Evolutionary conservation across 1,140 invertebrate species (phyloP).

Genomic region (Bicyclus anynana): DNA sequence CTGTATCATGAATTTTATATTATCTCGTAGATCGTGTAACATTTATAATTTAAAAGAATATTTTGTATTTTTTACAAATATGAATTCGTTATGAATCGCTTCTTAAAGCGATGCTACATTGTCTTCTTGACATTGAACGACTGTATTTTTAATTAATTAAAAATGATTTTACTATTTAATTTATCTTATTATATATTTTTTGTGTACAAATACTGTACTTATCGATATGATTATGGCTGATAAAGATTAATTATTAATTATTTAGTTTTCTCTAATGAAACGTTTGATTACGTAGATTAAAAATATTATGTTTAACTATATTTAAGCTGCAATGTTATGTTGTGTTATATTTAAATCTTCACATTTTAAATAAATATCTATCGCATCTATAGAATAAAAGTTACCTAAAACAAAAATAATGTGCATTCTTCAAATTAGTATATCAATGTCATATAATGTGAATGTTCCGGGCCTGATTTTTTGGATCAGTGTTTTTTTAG

Average conservation of each 20-base stretch:
- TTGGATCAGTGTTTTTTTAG: too few relatives aligned
- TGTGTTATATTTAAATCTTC: background rate
- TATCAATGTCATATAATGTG: too few relatives aligned
- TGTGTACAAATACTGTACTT: slow-evolving; percentile 13
- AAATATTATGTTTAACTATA: background rate
- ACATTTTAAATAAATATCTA: background rate
- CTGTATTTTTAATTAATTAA: background rate
- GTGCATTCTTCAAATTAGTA: too few relatives aligned
- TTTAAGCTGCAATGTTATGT: background rate
- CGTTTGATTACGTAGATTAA: slow-evolving; percentile 4
- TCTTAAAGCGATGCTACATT: too few relatives aligned
- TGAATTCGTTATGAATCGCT: too few relatives aligned
- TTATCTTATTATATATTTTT: background rate
- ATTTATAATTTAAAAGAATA: too few relatives aligned
- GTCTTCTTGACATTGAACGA: background rate
- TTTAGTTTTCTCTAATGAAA: background rate
- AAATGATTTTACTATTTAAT: too few relatives aligned
- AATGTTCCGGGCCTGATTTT: too few relatives aligned
- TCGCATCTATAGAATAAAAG: background rate
- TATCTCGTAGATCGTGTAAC: too few relatives aligned
- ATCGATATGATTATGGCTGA: slow-evolving; percentile 4
- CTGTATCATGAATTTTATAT: too few relatives aligned
- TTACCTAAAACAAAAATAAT: background rate
- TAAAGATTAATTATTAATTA: background rate
- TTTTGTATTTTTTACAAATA: too few relatives aligned